Evolutionary conservation across 2,113 vertebrate species (phyloP).

Genomic region (Tragelaphus strepsiceros): DNA sequence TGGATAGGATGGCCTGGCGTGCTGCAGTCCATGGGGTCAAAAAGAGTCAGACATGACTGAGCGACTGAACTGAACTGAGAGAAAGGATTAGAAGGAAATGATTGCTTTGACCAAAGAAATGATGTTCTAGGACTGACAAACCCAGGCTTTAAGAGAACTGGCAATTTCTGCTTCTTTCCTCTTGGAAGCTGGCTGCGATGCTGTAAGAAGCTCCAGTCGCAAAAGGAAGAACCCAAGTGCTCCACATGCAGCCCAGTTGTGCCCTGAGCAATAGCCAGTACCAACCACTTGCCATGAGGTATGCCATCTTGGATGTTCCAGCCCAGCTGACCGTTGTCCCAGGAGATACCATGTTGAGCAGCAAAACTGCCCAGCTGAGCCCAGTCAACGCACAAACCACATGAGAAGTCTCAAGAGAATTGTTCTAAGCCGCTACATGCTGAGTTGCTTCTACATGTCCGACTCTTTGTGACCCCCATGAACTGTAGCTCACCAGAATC

Average conservation of each 20-base stretch:
- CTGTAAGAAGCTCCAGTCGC: neutral
- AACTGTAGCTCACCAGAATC: neutral
- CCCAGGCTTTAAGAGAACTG: neutral
- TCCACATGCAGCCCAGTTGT: accelerated
- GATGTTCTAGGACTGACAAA: neutral
- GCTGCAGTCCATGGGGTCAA: neutral
- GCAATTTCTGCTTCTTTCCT: neutral
- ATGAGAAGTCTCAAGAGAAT: neutral
- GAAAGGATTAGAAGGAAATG: neutral
- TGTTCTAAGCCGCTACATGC: neutral
- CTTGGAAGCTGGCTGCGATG: neutral
- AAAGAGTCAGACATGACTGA: neutral
- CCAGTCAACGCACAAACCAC: neutral
- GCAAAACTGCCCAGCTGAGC: neutral
- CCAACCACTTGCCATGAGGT: neutral
- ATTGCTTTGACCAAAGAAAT: neutral
- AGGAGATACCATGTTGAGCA: neutral
- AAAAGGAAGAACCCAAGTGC: neutral
- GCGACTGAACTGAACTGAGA: neutral
- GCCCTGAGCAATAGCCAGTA: neutral
- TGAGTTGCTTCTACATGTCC: neutral
- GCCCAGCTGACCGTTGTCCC: neutral
- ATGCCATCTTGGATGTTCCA: accelerated
- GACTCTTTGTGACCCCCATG: neutral
- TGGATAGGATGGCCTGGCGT: neutral